Conservation (phyloP, 2,113 vertebrate species). For the human region GRCh38 chr9:27570001-27570500, state of each 20-base stretch:
- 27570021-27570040: neutral
- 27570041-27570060: neutral
- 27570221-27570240: neutral
- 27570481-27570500: neutral
- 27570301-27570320: neutral
- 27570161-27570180: neutral
- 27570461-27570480: neutral
- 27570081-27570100: conserved; percentile 35
- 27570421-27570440: neutral
- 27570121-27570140: neutral
- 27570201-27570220: neutral
- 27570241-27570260: conserved; percentile 22
- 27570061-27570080: neutral
- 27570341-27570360: neutral
- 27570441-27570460: conserved; percentile 57
- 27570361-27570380: neutral
- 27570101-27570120: neutral
- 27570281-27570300: neutral
- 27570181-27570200: conserved; percentile 1
- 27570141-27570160: neutral
- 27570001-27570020: neutral
- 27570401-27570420: neutral
- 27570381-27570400: conserved; percentile 34
- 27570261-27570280: neutral
- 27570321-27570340: conserved; percentile 16